These are phyloP conservation scores for Diadema setosum DNA, from an alignment of 35 echinoderm and acorn worm species.

Conservation along the genomic window DNA sequence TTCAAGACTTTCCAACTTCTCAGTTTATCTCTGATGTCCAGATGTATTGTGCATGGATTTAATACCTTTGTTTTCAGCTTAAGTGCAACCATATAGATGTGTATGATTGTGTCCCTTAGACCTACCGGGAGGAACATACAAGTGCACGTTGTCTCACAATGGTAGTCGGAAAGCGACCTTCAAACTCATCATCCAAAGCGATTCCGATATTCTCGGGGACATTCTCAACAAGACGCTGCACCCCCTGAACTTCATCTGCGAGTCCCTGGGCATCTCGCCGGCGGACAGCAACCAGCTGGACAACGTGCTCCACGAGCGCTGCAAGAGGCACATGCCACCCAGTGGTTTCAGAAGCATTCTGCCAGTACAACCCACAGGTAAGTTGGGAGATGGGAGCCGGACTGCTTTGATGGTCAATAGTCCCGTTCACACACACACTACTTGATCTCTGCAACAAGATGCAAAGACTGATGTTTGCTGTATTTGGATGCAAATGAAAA, in stretches of 20 bases:
- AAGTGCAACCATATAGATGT: no score
- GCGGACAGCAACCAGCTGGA: constrained; percentile 63
- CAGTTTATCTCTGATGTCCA: no score
- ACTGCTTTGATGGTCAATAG: no score
- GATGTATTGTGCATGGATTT: no score
- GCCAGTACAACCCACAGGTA: not conserved
- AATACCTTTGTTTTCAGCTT: no score
- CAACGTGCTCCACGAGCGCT: constrained; percentile 60
- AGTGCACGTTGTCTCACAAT: not conserved
- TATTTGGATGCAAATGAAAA: no score
- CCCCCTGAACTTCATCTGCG: constrained; percentile 69
- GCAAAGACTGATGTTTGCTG: no score
- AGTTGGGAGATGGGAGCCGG: no score
- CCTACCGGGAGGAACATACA: not conserved
- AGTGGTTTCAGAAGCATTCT: not conserved
- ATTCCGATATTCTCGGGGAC: constrained; percentile 20
- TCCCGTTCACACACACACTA: no score
- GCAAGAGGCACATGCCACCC: constrained; percentile 13
- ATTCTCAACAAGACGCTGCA: not conserved
- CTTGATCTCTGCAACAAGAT: no score
- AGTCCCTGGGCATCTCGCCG: constrained; percentile 56
- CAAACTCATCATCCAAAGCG: not conserved
- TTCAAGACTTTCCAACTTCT: no score
- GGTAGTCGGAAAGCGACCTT: not conserved
- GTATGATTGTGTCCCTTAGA: no score